phyloP scores from a whole-genome alignment of 2,113 vertebrate species.

The Mohoua ochrocephala region DNA sequence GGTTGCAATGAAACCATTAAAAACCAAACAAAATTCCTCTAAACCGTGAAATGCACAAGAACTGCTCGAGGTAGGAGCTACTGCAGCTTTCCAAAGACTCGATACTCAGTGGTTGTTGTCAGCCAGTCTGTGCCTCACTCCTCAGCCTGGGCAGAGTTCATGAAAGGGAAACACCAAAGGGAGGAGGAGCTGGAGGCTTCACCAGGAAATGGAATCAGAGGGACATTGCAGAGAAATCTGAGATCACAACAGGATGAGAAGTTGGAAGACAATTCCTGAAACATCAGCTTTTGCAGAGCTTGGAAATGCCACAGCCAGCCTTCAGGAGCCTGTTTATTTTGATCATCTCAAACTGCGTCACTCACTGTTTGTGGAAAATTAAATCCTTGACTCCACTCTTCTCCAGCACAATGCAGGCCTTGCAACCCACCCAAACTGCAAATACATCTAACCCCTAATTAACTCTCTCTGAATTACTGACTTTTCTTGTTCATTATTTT shows the following conservation, averaged over 20 bases:
- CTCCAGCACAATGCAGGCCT: background rate
- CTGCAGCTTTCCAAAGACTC: background rate
- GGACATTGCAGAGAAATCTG: background rate
- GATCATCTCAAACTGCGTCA: background rate
- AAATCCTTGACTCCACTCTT: background rate
- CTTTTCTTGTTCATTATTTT: background rate
- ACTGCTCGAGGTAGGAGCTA: fast-evolving
- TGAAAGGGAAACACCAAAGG: background rate
- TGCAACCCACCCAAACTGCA: background rate
- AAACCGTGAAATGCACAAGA: background rate
- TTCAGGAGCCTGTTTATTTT: background rate
- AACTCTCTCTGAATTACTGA: background rate
- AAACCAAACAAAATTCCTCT: background rate
- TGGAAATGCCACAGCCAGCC: background rate
- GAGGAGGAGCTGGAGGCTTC: background rate
- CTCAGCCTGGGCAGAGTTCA: background rate
- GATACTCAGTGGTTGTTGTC: background rate
- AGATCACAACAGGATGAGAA: fast-evolving
- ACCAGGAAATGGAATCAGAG: background rate
- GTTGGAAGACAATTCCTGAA: background rate
- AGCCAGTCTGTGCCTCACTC: background rate
- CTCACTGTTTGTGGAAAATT: background rate
- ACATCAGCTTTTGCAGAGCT: background rate
- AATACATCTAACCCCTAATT: background rate
- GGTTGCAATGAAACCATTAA: background rate